Percentiles rank a stretch among this genome's conserved stretches.
Conservation (phyloP, 2,888 invertebrate genomes). For the Microctonus brassicae region DNA sequence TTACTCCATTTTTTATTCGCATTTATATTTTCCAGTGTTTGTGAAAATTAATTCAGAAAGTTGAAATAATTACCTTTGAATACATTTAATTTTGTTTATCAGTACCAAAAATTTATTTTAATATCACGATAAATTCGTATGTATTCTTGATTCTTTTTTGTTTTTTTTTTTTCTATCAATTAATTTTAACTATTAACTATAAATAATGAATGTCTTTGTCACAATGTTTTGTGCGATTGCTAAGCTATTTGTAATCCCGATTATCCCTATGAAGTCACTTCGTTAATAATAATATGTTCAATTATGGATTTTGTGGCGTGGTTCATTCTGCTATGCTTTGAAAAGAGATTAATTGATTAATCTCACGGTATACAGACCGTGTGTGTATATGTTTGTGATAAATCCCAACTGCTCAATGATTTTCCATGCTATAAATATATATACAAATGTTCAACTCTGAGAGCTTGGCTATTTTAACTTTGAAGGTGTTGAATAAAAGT, state of each 20-base stretch:
- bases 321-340: background rate
- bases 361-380: background rate
- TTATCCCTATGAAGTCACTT: background rate
- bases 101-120: background rate
- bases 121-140: too few relatives aligned
- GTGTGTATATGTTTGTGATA: background rate
- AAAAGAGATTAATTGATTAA: conserved; percentile 14
- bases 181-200: background rate
- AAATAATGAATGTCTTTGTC: background rate
- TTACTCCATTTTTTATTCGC: background rate
- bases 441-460: background rate
- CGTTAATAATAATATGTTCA: background rate
- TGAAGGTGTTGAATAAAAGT: background rate
- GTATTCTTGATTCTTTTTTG: background rate
- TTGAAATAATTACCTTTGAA: background rate
- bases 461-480: background rate
- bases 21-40: background rate
- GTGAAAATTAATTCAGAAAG: background rate
- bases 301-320: background rate
- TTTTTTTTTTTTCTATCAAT: too few relatives aligned
- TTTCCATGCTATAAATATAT: too few relatives aligned
- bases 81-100: background rate
- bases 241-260: background rate
- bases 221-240: background rate
- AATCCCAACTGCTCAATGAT: background rate